Evolutionary conservation across 2,888 invertebrate genomes (phyloP).

Genomic region (Apodemia mormo): DNA sequence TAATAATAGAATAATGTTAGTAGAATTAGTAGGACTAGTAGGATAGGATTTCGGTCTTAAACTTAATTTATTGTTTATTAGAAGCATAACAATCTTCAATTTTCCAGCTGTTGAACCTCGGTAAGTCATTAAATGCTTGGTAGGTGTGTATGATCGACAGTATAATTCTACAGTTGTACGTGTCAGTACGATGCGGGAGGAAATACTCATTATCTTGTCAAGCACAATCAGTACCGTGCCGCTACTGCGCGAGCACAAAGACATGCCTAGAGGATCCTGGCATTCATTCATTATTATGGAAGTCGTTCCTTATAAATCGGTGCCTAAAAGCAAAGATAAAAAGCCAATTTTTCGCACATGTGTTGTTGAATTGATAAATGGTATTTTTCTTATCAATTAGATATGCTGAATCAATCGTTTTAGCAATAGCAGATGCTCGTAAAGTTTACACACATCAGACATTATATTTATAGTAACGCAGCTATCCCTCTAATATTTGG

Average conservation of each 20-base stretch:
- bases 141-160: slow-evolving; percentile 45
- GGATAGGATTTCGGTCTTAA: no score
- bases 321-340: slow-evolving; percentile 2
- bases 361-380: background rate
- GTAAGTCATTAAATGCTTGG: slow-evolving; percentile 52
- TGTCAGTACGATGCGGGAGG: slow-evolving; percentile 71
- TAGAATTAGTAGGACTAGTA: no score
- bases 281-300: slow-evolving; percentile 32
- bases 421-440: no score
- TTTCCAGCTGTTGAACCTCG: background rate
- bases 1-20: no score
- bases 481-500: no score
- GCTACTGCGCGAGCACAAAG: slow-evolving; percentile 48
- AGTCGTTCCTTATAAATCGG: slow-evolving; percentile 17
- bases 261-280: slow-evolving; percentile 36
- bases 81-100: background rate
- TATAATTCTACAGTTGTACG: slow-evolving; percentile 64
- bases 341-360: background rate
- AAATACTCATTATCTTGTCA: slow-evolving; percentile 78
- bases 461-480: no score
- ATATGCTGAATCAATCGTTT: background rate
- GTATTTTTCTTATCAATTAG: background rate
- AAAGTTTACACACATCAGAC: no score
- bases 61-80: no score
- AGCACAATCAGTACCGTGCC: slow-evolving; percentile 65